A percentile compares a stretch with the other conserved stretches of the same genome.
Evolutionary conservation across 2,797 vertebrate species (phyloP).

Genomic region (Champsocephalus gunnari): DNA sequence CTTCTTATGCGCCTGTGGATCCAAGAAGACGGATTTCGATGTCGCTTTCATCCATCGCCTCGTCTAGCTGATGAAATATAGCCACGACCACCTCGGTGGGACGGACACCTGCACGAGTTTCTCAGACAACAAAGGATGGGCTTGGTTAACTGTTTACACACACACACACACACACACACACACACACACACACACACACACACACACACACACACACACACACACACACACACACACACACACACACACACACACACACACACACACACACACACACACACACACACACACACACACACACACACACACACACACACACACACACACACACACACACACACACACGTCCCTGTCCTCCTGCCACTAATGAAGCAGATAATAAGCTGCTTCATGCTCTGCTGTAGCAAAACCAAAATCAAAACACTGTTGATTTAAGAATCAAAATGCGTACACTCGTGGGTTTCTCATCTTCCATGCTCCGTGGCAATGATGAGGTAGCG

Average conservation of each 20-base stretch:
- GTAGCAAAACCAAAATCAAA: conserved; percentile 84
- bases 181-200: conserved; percentile 23
- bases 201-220: not conserved
- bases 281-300: no score
- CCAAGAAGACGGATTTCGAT: conserved; percentile 25
- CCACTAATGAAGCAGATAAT: conserved; percentile 84
- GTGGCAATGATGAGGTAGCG: conserved; percentile 73
- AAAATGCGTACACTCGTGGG: conserved; percentile 77
- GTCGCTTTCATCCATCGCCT: conserved; percentile 23
- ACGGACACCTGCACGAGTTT: conserved; percentile 30
- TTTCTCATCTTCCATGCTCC: conserved; percentile 78
- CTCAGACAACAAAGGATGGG: conserved; percentile 35
- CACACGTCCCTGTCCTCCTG: conserved; percentile 47
- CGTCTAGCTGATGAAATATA: conserved; percentile 34
- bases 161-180: conserved; percentile 5
- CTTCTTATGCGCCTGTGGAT: conserved; percentile 1
- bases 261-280: conserved; percentile 1
- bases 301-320: conserved; percentile 1
- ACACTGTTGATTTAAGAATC: conserved; percentile 82
- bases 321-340: conserved; percentile 37
- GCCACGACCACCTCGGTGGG: conserved; percentile 11
- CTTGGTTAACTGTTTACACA: conserved; percentile 52
- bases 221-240: conserved; percentile 3
- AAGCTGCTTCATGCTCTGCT: conserved; percentile 81
- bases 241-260: conserved; percentile 4